phyloP scores from a whole-genome alignment of 2,113 vertebrate species.

The Caracal caracal region DNA sequence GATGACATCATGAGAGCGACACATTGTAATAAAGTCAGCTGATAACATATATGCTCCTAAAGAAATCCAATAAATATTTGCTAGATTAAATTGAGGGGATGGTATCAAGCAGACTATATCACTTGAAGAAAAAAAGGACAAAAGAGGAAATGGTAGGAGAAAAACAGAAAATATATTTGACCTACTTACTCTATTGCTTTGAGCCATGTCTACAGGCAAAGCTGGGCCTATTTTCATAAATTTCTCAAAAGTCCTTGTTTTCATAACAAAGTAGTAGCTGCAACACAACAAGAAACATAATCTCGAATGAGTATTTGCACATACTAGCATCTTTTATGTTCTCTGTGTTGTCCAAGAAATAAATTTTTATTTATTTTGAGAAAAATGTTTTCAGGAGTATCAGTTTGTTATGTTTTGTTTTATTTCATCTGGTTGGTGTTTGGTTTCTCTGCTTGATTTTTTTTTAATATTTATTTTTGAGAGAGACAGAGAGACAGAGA shows the following conservation, averaged over 20 bases:
- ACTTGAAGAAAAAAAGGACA: background rate
- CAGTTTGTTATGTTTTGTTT: background rate
- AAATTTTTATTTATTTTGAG: background rate
- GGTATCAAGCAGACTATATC: background rate
- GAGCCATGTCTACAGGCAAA: background rate
- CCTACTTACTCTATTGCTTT: background rate
- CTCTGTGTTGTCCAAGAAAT: background rate
- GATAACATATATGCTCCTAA: background rate
- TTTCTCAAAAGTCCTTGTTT: background rate
- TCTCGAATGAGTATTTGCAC: background rate
- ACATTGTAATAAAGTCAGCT: background rate
- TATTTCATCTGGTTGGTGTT: background rate
- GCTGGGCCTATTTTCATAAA: background rate
- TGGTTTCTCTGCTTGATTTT: background rate
- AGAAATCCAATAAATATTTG: conserved; percentile 22
- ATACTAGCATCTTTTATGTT: background rate
- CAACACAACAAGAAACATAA: background rate
- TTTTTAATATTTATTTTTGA: too few species aligned
- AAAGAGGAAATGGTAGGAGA: background rate
- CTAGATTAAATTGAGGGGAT: conserved; percentile 19
- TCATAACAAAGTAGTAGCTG: background rate
- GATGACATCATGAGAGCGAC: background rate
- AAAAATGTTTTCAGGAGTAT: background rate
- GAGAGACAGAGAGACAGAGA: too few species aligned
- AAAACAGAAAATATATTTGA: background rate